These are phyloP conservation scores for Platycercus adscitus DNA, from an alignment of 2,113 vertebrate genomes.

Conservation along the genomic window DNA sequence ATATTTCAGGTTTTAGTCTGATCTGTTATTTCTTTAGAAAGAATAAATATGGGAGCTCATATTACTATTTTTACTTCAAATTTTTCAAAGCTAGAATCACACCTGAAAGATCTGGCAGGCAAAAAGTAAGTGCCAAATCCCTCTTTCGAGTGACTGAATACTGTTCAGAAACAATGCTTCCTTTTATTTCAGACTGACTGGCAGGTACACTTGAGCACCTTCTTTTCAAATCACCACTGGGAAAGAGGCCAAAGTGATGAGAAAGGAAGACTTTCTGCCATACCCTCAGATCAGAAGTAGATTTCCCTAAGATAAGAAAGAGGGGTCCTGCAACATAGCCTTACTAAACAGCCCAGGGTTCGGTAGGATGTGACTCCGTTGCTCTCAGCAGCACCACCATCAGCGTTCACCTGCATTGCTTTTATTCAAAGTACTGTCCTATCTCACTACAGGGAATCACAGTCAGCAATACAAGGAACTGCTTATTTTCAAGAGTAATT, in stretches of 20 bases:
- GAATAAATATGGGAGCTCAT: background rate
- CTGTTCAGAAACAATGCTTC: background rate
- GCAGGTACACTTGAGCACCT: background rate
- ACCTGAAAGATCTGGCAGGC: background rate
- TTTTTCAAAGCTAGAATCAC: background rate
- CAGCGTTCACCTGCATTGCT: background rate
- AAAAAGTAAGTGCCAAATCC: background rate
- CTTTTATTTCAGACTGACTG: background rate
- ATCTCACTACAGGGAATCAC: background rate
- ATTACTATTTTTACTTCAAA: background rate
- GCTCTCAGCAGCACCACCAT: background rate
- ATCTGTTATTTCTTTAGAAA: background rate
- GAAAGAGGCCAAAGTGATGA: background rate
- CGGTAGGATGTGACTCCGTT: background rate
- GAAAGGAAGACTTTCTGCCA: background rate
- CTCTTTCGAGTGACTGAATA: background rate
- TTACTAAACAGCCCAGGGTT: background rate
- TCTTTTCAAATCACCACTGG: background rate
- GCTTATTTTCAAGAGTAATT: background rate
- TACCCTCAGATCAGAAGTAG: background rate
- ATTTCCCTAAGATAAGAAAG: background rate
- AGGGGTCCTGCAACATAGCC: fast-evolving
- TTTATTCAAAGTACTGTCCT: background rate
- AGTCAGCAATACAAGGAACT: background rate
- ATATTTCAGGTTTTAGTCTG: background rate